Conservation (phyloP, 2,888 invertebrate genomes). For the Tetanocera ferruginea region DNA sequence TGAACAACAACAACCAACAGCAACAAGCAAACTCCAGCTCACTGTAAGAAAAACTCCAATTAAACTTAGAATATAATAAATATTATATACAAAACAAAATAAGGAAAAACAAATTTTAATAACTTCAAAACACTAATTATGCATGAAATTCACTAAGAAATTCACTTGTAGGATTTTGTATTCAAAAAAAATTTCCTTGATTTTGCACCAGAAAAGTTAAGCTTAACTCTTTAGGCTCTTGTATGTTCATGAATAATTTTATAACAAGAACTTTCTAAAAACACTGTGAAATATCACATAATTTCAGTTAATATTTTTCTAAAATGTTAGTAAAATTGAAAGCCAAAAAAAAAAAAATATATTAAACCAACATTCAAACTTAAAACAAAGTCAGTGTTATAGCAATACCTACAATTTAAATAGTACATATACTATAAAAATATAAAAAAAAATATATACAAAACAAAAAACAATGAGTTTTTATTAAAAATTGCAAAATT, state of each 20-base stretch:
- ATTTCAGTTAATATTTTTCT: background rate
- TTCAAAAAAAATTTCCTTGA: no score
- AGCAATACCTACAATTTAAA: background rate
- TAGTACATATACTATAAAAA: conserved; percentile 17
- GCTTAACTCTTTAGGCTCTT: no score
- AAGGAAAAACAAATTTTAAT: conserved; percentile 11
- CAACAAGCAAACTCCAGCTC: conserved; percentile 48
- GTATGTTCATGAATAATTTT: no score
- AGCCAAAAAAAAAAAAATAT: no score
- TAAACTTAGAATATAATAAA: conserved; percentile 47
- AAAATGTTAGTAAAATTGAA: background rate
- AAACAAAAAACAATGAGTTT: no score
- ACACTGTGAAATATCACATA: no score
- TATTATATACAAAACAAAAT: background rate
- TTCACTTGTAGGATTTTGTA: background rate
- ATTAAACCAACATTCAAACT: background rate
- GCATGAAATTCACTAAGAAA: background rate
- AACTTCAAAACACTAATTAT: background rate
- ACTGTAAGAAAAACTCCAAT: conserved; percentile 65
- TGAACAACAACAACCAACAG: conserved; percentile 28
- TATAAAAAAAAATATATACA: background rate
- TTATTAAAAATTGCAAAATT: no score
- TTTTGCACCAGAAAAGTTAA: no score
- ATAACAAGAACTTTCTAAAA: no score
- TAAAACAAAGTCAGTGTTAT: conserved; percentile 26